Conservation (phyloP, 2,797 vertebrate genomes). For the Trichosurus vulpecula region DNA sequence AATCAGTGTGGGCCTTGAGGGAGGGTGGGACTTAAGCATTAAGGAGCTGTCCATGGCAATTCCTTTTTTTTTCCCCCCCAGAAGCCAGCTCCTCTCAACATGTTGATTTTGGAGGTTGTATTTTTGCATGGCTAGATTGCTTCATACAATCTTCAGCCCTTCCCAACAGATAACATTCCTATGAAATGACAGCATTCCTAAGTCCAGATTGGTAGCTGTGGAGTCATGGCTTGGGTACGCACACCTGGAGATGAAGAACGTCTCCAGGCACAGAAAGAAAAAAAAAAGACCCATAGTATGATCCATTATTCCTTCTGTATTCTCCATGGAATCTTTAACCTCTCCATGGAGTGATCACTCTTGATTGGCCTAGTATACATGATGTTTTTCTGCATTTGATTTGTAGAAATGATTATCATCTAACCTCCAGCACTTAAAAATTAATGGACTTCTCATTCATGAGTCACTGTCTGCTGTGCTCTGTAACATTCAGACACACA, state of each 20-base stretch:
- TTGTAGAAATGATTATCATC: neutral
- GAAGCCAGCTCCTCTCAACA: neutral
- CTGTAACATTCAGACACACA: neutral
- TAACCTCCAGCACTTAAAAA: neutral
- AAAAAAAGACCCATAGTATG: fast-evolving
- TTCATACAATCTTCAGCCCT: neutral
- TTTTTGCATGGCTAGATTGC: neutral
- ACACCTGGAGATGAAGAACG: neutral
- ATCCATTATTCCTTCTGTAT: neutral
- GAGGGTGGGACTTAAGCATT: fast-evolving
- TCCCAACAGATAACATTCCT: slow-evolving; percentile 61
- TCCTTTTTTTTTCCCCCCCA: neutral
- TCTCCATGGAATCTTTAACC: neutral
- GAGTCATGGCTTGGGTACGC: neutral
- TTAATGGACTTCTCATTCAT: neutral
- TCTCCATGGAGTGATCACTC: neutral
- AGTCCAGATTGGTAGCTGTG: neutral
- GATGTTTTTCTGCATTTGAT: neutral
- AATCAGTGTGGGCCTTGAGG: neutral
- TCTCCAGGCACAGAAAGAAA: neutral
- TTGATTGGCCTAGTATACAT: neutral
- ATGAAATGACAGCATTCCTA: neutral
- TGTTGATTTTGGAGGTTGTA: slow-evolving; percentile 43
- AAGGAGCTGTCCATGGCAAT: neutral
- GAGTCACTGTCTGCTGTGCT: neutral